phyloP scores from a whole-genome alignment of 1,140 invertebrate species.

The Hyphantria cunea region DNA sequence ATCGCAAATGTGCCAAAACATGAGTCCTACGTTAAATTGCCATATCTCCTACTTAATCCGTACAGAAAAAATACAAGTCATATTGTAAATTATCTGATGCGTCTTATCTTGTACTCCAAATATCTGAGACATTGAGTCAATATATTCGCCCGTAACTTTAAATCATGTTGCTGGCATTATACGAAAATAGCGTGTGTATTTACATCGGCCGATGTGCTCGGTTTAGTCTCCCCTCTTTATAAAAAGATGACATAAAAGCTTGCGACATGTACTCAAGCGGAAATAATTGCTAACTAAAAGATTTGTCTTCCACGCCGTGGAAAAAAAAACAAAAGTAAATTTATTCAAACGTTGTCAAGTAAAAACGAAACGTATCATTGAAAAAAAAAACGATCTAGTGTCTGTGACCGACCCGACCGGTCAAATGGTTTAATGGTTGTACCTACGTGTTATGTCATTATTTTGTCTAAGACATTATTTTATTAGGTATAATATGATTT shows the following conservation, averaged over 20 bases:
- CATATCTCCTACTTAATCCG: too few relatives aligned
- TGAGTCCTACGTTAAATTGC: too few relatives aligned
- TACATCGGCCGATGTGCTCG: background rate
- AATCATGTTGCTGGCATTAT: background rate
- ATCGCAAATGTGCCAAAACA: too few relatives aligned
- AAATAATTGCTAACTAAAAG: conserved; percentile 21
- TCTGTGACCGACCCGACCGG: conserved; percentile 13
- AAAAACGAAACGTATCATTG: conserved; percentile 11
- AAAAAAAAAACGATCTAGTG: conserved; percentile 10
- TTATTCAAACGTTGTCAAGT: conserved; percentile 20
- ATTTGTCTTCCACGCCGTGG: background rate
- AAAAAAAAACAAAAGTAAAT: conserved; percentile 19
- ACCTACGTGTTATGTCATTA: conserved; percentile 3
- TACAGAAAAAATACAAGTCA: too few relatives aligned
- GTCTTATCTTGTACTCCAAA: background rate
- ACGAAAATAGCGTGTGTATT: conserved; percentile 1
- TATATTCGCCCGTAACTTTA: background rate
- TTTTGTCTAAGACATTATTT: conserved; percentile 13
- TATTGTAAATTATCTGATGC: background rate
- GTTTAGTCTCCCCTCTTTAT: conserved; percentile 10
- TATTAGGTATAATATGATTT: too few relatives aligned
- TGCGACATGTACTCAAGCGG: conserved; percentile 12
- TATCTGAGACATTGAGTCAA: background rate
- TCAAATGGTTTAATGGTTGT: conserved; percentile 18
- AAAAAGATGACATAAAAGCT: conserved; percentile 10